Evolutionary conservation across 2,113 vertebrate species (phyloP).

Genomic region (Bothrops jararaca): DNA sequence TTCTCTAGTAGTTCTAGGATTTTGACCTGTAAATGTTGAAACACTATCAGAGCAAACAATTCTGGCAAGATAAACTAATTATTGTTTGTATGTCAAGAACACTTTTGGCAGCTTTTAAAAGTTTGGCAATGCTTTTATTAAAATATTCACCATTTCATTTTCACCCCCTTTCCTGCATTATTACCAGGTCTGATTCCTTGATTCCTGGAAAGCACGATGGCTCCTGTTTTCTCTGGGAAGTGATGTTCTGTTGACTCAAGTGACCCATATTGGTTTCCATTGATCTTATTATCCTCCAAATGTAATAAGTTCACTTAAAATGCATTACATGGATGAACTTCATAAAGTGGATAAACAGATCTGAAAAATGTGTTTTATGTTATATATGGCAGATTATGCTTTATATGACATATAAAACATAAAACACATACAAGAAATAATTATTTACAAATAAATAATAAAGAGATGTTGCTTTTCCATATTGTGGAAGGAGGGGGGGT

Average conservation of each 20-base stretch:
- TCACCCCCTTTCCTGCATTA: neutral
- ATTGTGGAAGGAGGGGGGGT: neutral
- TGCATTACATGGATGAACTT: neutral
- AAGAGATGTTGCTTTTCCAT: neutral
- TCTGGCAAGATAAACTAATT: neutral
- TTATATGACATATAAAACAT: too few species aligned
- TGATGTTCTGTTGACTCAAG: neutral
- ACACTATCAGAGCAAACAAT: neutral
- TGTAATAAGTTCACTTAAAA: too few species aligned
- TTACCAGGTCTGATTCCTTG: neutral
- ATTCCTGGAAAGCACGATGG: neutral
- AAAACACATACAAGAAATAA: too few species aligned
- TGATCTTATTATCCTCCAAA: neutral
- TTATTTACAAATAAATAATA: neutral
- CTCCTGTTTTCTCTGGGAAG: neutral
- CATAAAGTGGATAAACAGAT: neutral
- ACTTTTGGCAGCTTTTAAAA: neutral
- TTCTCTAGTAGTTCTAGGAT: neutral
- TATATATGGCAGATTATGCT: too few species aligned
- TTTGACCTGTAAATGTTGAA: neutral
- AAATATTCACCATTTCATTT: neutral
- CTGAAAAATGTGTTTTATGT: neutral
- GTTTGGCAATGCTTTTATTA: neutral
- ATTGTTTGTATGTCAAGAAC: neutral
- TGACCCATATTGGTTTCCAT: neutral